Conservation (phyloP, 2,113 vertebrate genomes). For the Erpornis zantholeuca region DNA sequence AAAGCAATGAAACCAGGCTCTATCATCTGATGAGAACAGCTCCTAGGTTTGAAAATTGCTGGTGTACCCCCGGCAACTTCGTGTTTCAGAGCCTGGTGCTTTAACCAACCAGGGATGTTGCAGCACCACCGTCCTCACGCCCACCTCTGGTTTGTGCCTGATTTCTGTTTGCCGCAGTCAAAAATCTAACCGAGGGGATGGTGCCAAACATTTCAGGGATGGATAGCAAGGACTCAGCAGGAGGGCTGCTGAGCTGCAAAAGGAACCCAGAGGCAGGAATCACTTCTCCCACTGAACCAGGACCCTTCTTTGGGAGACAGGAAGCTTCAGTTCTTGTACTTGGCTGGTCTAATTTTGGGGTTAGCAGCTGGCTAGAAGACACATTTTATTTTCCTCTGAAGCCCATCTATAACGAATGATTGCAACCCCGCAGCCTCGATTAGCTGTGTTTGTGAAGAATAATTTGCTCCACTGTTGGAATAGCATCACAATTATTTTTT, state of each 20-base stretch:
- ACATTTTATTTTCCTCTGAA: background rate
- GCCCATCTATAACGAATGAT: conserved; percentile 16
- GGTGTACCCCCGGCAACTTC: background rate
- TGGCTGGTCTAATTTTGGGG: background rate
- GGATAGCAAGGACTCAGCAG: background rate
- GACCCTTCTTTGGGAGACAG: background rate
- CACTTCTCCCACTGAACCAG: background rate
- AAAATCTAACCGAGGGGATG: background rate
- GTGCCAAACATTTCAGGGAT: background rate
- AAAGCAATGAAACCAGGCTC: background rate
- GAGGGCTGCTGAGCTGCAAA: background rate
- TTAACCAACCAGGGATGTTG: background rate
- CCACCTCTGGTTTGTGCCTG: background rate
- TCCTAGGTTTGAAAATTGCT: background rate
- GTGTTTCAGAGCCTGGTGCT: background rate
- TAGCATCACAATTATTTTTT: background rate
- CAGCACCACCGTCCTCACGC: fast-evolving
- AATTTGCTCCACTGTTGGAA: conserved; percentile 23
- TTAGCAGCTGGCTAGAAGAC: background rate
- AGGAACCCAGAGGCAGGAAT: background rate
- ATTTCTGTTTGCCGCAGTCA: background rate
- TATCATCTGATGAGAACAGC: background rate
- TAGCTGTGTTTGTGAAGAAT: conserved; percentile 20
- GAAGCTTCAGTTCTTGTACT: background rate
- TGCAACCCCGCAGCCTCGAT: background rate